Conservation (phyloP, 2,797 vertebrate genomes). For the Spinus pinus region DNA sequence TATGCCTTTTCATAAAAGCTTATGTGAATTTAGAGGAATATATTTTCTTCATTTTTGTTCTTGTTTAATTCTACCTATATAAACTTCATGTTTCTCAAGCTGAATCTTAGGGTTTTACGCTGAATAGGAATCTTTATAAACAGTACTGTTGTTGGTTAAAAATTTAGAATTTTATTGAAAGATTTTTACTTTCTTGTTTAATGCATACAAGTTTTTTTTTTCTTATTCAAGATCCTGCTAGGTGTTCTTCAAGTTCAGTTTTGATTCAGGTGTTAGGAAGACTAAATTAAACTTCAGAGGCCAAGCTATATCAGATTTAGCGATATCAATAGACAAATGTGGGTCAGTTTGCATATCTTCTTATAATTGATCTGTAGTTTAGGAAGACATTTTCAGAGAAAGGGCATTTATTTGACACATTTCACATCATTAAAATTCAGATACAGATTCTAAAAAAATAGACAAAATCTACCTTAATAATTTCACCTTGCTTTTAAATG, state of each 20-base stretch:
- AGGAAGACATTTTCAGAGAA: background rate
- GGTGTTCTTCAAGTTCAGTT: background rate
- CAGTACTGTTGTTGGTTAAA: background rate
- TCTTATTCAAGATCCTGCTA: background rate
- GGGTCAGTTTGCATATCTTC: background rate
- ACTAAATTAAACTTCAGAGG: background rate
- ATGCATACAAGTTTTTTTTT: background rate
- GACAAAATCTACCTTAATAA: background rate
- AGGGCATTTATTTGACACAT: background rate
- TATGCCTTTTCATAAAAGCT: background rate
- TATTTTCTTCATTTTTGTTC: background rate
- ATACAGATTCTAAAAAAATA: background rate
- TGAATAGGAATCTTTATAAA: background rate
- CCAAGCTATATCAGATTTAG: background rate
- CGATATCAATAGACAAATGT: background rate
- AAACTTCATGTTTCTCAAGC: background rate
- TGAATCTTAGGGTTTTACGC: background rate
- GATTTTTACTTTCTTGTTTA: background rate
- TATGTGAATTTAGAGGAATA: background rate
- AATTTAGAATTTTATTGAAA: background rate
- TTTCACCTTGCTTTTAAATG: conserved; percentile 9
- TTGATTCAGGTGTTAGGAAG: background rate
- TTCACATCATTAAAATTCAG: background rate
- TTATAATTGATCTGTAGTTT: background rate
- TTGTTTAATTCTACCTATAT: background rate